Conservation (phyloP, 2,888 invertebrate species). For the Eupelmus urozonus region DNA sequence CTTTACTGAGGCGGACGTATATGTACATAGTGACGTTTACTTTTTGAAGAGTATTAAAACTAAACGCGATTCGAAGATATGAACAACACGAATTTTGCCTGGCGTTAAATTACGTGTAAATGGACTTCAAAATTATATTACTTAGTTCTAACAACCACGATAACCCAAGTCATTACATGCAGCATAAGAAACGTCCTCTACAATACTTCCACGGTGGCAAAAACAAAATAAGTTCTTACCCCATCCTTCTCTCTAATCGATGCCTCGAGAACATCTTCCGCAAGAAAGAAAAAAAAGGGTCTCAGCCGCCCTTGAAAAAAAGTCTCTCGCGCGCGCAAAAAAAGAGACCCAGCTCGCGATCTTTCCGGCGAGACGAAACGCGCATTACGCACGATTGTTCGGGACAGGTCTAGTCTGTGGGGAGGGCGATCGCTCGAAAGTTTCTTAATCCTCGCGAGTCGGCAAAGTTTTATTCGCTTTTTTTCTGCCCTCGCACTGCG, state of each 20-base stretch:
- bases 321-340: too few relatives aligned
- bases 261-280: background rate
- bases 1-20: background rate
- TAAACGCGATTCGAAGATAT: too few relatives aligned
- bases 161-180: too few relatives aligned
- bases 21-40: too few relatives aligned
- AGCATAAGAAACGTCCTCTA: background rate
- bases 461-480: slow-evolving; percentile 48
- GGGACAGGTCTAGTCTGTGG: slow-evolving; percentile 22
- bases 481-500: background rate
- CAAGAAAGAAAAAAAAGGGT: background rate
- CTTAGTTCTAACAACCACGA: too few relatives aligned
- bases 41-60: too few relatives aligned
- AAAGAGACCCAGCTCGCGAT: slow-evolving; percentile 7
- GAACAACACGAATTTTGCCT: too few relatives aligned
- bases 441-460: slow-evolving; percentile 50
- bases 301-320: slow-evolving; percentile 17
- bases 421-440: slow-evolving; percentile 41
- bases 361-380: slow-evolving; percentile 29
- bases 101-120: too few relatives aligned
- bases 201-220: background rate
- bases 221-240: too few relatives aligned
- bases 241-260: background rate
- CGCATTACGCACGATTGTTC: slow-evolving; percentile 47
- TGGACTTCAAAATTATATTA: too few relatives aligned